Conservation (phyloP, 1,140 invertebrate genomes). For the Alviniconcha marisindica region DNA sequence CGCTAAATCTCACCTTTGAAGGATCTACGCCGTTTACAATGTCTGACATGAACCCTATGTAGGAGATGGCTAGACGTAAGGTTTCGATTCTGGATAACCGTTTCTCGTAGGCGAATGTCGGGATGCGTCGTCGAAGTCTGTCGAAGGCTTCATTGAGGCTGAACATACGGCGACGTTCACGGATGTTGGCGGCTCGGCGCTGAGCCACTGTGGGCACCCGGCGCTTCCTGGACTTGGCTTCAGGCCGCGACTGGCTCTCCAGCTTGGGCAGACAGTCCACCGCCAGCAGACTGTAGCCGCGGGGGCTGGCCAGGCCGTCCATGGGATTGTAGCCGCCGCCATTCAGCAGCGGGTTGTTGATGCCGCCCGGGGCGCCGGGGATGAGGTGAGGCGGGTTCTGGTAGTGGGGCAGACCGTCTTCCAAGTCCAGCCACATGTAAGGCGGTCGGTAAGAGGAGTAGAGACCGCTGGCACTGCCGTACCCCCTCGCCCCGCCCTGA, state of each 20-base stretch:
- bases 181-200: slow-evolving; percentile 72
- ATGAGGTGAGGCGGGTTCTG: slow-evolving; percentile 1
- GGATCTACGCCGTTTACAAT: slow-evolving; percentile 79
- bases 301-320: background rate
- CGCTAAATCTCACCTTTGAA: slow-evolving; percentile 34
- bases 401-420: slow-evolving; percentile 3
- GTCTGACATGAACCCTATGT: slow-evolving; percentile 98
- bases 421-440: slow-evolving; percentile 32
- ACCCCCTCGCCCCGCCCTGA: background rate
- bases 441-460: background rate
- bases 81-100: slow-evolving; percentile 98
- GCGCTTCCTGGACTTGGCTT: slow-evolving; percentile 48
- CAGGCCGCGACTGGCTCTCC: background rate
- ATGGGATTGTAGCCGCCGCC: background rate
- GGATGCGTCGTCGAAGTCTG: slow-evolving; percentile 80
- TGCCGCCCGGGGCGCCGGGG: background rate
- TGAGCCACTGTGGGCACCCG: slow-evolving; percentile 63
- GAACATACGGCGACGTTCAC: slow-evolving; percentile 96
- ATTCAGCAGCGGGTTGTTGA: background rate
- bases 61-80: slow-evolving; percentile 95
- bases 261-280: slow-evolving; percentile 14
- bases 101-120: slow-evolving; percentile 99
- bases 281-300: background rate
- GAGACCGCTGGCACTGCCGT: background rate
- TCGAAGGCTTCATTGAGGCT: slow-evolving; percentile 99